These are phyloP conservation scores for Drosophila albomicans DNA, from an alignment of 1,140 invertebrate species.

Conservation along the genomic window DNA sequence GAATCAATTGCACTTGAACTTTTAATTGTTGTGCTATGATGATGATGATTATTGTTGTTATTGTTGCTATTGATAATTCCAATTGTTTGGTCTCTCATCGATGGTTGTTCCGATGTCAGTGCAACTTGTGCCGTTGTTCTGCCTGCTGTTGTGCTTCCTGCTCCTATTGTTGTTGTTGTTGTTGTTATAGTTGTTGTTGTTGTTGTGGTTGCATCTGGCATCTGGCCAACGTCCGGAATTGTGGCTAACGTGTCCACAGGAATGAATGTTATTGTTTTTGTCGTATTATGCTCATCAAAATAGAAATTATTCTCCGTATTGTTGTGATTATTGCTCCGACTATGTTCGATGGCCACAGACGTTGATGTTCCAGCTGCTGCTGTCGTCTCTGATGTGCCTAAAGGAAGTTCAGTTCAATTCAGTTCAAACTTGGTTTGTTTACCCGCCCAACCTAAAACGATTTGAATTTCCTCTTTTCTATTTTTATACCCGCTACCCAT, in stretches of 20 bases:
- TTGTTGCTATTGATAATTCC: not conserved
- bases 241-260: slow-evolving; percentile 17
- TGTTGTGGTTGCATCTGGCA: slow-evolving; percentile 35
- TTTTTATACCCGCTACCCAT: too few relatives aligned
- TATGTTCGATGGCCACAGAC: slow-evolving; percentile 11
- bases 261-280: slow-evolving; percentile 43
- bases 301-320: slow-evolving; percentile 42
- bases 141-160: too few relatives aligned
- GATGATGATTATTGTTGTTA: too few relatives aligned
- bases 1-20: slow-evolving; percentile 34
- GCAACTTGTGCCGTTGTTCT: not conserved
- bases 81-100: not conserved
- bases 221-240: slow-evolving; percentile 19
- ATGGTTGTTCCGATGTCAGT: slow-evolving; percentile 12
- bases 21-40: slow-evolving; percentile 42
- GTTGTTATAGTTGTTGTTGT: not conserved
- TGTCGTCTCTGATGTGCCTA: slow-evolving; percentile 47
- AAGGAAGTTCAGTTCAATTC: slow-evolving; percentile 1
- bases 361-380: slow-evolving; percentile 10
- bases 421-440: not conserved
- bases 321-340: slow-evolving; percentile 22
- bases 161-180: not conserved
- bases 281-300: slow-evolving; percentile 72
- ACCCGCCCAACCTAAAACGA: not conserved
- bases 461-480: not conserved